Percentiles rank a stretch among this genome's conserved stretches.
These are phyloP conservation scores for Eupleurogrammus muticus DNA, from an alignment of 2,797 vertebrate genomes.

Conservation along the genomic window DNA sequence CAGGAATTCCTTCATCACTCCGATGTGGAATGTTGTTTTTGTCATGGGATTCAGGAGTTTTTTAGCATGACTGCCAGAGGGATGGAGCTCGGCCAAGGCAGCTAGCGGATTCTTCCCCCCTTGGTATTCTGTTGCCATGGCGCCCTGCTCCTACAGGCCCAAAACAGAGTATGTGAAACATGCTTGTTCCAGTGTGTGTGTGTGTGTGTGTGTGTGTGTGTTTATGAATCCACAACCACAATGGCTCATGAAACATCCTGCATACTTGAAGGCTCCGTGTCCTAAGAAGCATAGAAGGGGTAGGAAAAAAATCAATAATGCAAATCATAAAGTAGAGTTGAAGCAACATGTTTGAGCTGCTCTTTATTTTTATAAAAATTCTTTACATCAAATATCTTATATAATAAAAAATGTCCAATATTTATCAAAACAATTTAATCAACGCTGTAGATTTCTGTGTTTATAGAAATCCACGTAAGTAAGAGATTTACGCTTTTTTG, in stretches of 20 bases:
- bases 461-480: too few species aligned
- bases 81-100: constrained; percentile 78
- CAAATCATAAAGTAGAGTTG: background rate
- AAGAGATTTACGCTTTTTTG: too few species aligned
- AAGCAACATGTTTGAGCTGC: background rate
- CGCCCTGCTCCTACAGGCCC: constrained; percentile 70
- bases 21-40: constrained; percentile 81
- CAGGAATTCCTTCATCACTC: constrained; percentile 79
- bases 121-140: constrained; percentile 76
- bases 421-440: too few species aligned
- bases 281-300: too few species aligned
- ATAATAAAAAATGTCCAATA: too few species aligned
- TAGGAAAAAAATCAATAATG: background rate
- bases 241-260: constrained; percentile 65
- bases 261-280: constrained; percentile 53
- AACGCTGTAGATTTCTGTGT: too few species aligned
- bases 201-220: constrained; percentile 55
- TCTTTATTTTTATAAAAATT: too few species aligned
- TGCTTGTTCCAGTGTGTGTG: constrained; percentile 44
- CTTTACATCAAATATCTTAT: background rate
- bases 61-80: constrained; percentile 67
- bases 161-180: constrained; percentile 77
- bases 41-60: constrained; percentile 78
- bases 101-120: constrained; percentile 70
- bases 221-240: constrained; percentile 57